Conservation (phyloP, 2,888 invertebrate species). For the Himalopsyche anomala region DNA sequence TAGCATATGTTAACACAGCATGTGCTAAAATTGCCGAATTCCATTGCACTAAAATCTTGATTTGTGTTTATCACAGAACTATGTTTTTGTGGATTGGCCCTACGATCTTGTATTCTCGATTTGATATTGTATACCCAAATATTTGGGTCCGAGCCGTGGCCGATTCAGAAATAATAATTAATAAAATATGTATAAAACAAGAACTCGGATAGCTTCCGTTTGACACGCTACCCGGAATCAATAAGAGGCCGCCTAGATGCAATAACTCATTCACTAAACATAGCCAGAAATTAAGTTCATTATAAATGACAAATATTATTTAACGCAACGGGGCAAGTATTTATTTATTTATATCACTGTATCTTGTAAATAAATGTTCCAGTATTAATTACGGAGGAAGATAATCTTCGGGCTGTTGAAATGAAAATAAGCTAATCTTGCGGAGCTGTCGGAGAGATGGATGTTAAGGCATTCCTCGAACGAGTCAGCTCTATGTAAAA, state of each 20-base stretch:
- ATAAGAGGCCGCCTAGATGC: constrained; percentile 12
- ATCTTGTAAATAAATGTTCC: constrained; percentile 59
- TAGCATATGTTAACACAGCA: too few species aligned
- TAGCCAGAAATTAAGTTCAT: constrained; percentile 50
- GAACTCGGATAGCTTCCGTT: constrained; percentile 33
- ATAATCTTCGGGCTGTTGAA: constrained; percentile 64
- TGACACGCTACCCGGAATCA: constrained; percentile 1
- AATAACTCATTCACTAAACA: constrained; percentile 36
- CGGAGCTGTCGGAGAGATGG: constrained; percentile 59
- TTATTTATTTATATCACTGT: constrained; percentile 35
- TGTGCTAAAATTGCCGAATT: too few species aligned
- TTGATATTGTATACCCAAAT: neutral
- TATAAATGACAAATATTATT: constrained; percentile 58
- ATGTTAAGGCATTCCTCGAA: constrained; percentile 60
- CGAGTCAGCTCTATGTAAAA: constrained; percentile 58
- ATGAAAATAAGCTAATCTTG: constrained; percentile 64
- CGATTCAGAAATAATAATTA: neutral
- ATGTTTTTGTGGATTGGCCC: too few species aligned
- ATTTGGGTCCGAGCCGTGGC: neutral
- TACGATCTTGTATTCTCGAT: neutral
- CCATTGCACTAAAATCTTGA: too few species aligned
- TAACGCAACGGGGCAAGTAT: constrained; percentile 17
- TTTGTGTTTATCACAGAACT: too few species aligned
- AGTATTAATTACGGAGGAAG: constrained; percentile 61
- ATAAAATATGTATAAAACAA: constrained; percentile 7